Evolutionary conservation across 2,113 vertebrate species (phyloP).

Genomic region (Callocephalon fimbriatum): DNA sequence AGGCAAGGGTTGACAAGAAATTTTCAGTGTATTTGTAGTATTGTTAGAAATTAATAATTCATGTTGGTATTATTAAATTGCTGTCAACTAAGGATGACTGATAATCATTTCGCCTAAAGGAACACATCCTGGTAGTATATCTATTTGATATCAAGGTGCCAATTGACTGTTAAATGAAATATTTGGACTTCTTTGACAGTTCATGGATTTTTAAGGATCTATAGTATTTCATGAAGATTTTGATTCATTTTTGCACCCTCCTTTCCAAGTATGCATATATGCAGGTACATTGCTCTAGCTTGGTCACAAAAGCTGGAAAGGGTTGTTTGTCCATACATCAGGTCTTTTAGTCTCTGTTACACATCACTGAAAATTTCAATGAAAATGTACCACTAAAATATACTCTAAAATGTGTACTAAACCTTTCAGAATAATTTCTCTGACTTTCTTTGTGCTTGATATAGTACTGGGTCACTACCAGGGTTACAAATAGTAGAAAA

Average conservation of each 20-base stretch:
- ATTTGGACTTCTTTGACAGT: not conserved
- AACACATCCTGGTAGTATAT: not conserved
- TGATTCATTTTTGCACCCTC: not conserved
- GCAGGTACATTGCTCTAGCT: not conserved
- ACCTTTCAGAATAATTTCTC: not conserved
- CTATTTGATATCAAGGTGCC: constrained; percentile 15
- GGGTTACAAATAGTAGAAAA: not conserved
- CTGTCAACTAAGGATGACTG: constrained; percentile 36
- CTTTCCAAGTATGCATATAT: no score
- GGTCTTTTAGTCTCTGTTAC: not conserved
- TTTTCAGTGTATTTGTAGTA: constrained; percentile 29
- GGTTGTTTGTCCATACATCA: not conserved
- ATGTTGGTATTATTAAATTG: constrained; percentile 34
- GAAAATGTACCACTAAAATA: not conserved
- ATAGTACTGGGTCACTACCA: not conserved
- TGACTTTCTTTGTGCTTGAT: not conserved
- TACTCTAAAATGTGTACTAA: not conserved
- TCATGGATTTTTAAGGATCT: not conserved
- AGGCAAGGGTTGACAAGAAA: constrained; percentile 4
- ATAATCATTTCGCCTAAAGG: constrained; percentile 29
- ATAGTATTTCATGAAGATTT: not conserved
- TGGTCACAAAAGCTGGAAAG: not conserved
- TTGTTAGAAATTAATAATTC: constrained; percentile 62
- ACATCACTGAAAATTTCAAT: not conserved
- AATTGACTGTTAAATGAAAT: constrained; percentile 7